Percentiles rank a stretch among this genome's conserved stretches.
These are phyloP conservation scores for Oreohelix idahoensis DNA, from an alignment of 1,140 invertebrate genomes.

Conservation along the genomic window DNA sequence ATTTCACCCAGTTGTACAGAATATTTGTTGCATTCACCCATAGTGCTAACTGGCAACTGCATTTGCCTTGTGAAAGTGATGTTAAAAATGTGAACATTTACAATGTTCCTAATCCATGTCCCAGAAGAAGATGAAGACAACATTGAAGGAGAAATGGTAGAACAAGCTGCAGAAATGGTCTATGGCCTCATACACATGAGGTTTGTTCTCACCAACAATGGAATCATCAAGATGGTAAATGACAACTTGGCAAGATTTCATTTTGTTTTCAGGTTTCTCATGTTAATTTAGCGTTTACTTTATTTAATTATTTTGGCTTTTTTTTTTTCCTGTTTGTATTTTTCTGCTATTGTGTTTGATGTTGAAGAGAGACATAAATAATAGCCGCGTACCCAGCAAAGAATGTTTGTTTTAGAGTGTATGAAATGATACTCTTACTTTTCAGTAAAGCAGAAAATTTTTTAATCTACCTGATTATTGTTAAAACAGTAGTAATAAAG, in stretches of 20 bases:
- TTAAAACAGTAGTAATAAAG: too few relatives aligned
- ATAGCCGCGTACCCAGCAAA: too few relatives aligned
- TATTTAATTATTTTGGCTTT: not conserved
- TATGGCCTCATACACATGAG: slow-evolving; percentile 98
- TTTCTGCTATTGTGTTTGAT: too few relatives aligned
- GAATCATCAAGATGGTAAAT: slow-evolving; percentile 91
- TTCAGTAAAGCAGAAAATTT: too few relatives aligned
- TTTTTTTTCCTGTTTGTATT: too few relatives aligned
- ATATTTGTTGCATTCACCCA: too few relatives aligned
- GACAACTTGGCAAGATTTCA: not conserved
- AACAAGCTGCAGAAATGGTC: slow-evolving; percentile 98
- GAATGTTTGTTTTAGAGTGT: too few relatives aligned
- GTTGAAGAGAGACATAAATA: too few relatives aligned
- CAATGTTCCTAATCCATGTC: not conserved
- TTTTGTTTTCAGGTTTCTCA: not conserved
- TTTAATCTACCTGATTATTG: too few relatives aligned
- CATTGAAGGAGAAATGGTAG: slow-evolving; percentile 95
- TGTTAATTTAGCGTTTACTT: not conserved
- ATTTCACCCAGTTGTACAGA: too few relatives aligned
- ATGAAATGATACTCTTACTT: too few relatives aligned
- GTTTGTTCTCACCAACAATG: slow-evolving; percentile 98
- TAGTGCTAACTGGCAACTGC: not conserved
- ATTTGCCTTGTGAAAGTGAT: not conserved
- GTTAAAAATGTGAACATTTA: not conserved
- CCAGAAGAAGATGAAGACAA: slow-evolving; percentile 84